Evolutionary conservation across 2,888 invertebrate species (phyloP).

Genomic region (Byasa hedistus): DNA sequence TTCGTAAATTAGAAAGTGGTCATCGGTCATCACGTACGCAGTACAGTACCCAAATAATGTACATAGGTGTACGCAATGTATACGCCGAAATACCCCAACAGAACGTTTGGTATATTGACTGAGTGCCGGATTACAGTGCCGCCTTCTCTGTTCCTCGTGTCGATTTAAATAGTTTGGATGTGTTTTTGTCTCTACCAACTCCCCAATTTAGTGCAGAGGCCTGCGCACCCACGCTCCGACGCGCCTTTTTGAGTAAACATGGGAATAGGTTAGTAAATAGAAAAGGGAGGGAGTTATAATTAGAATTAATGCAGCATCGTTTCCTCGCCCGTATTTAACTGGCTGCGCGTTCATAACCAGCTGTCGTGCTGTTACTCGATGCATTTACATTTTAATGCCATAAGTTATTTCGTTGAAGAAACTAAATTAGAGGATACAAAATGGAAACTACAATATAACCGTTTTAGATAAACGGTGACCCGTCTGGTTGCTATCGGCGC

Average conservation of each 20-base stretch:
- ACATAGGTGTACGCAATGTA: constrained; percentile 56
- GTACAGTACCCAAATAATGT: constrained; percentile 33
- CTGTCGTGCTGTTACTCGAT: constrained; percentile 18
- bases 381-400: not conserved
- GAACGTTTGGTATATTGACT: constrained; percentile 63
- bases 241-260: constrained; percentile 76
- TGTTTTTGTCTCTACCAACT: constrained; percentile 68
- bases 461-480: constrained; percentile 18
- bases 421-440: constrained; percentile 5
- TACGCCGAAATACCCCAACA: constrained; percentile 59
- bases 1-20: constrained; percentile 63
- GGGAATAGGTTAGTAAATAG: constrained; percentile 71
- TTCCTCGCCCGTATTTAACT: constrained; percentile 40
- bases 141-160: constrained; percentile 55
- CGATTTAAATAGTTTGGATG: constrained; percentile 47
- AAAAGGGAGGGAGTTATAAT: constrained; percentile 75
- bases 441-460: not conserved
- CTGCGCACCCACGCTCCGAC: constrained; percentile 69
- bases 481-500: constrained; percentile 43
- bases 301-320: constrained; percentile 70
- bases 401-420: not conserved
- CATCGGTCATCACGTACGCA: constrained; percentile 53
- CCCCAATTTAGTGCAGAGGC: constrained; percentile 70
- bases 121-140: constrained; percentile 52
- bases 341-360: constrained; percentile 30